Base-by-base conservation (phyloP, 2,113 vertebrate genomes). In the Meleagris gallopavo region DNA sequence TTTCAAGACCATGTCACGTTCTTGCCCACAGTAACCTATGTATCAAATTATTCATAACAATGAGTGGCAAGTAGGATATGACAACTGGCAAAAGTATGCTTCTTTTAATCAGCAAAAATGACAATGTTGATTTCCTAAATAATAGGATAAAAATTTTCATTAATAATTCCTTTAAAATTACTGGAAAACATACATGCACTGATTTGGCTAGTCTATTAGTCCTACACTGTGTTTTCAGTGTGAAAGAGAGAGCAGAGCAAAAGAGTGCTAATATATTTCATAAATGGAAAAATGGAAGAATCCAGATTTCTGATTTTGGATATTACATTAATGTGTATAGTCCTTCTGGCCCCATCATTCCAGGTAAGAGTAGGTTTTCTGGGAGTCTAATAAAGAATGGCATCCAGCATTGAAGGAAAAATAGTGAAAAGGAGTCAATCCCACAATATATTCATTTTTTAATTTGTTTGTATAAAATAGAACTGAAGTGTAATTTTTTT, bases 61-160 rank as follows among this genome's bases (percentile, higher is more conserved):
- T 6, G 1, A 74, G 20, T 10, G 6, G 0, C 0, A 0, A 17
- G 21, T 60, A 81, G 62, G 34, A 29, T 29, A 43, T 0, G 2
- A 13, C 11, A 70, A 40, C 18, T 34, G 15, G 36, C 41, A 77
- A 79, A 77, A 79, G 15, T 13, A 3, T 0, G 20, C 2, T 87
- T 60, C 17, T n/a, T n/a, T 80, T 45, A 38, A 22, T 11, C 2
- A 83, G 46, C 5, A 79, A 87, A 66, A 21, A 46, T 40, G 18
- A 7, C 3, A 54, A 50, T 58, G 70, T 45, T 74, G 0, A 1
- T 17, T 8, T 13, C 25, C 11, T 46, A 88, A 91, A 1, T 5
- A 66, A 16, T 5, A 65, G 20, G 10, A 32, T 40, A 65, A 67
- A 84, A 38, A 60, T 24, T 50, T 24, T 58, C 30, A 46, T 86